Evolutionary conservation across 1,140 invertebrate species (phyloP), one percentile per base, ranked within the genome.

Genomic region (Drosophila ironensis): DNA sequence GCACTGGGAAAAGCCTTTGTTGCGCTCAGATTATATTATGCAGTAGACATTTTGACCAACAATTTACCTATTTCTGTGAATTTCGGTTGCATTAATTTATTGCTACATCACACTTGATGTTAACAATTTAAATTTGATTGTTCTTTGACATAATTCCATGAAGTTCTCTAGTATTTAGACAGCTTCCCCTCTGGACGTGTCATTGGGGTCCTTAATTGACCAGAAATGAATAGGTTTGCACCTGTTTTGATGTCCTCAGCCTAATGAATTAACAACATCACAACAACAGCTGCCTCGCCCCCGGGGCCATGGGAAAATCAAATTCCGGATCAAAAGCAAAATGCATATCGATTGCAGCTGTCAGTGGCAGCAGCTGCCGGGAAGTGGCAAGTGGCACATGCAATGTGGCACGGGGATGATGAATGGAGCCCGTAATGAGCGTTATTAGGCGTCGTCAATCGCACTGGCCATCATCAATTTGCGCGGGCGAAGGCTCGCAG

Each of bases 391-490:
- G 25, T 44, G 40, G 20, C 59, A 40, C 14, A 27, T 45, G 28
- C 12, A 9, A 38, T 16, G 47, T 50, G 35, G n/a, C 37, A 52
- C 7, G 7, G 24, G 16, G 33, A 63, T 75, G 64, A 71, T 80
- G 52, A 80, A 81, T 67, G 76, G 38, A 27, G 56, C 60, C 11
- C 64, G 64, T 81, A 81, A 81, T 81, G 60, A 75, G 67, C 22
- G 59, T 52, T 54, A 81, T 81, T 81, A 75, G 67, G 20, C 44
- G 30, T 14, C 41, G 44, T 57, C 64, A 56, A 41, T 66, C 33
- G 25, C 64, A 67, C 19, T 53, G 48, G 52, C 24, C 40, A 51
- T 71, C 67, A 60, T 71, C 67, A 60, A 70, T 71, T 51, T 59
- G 53, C 33, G 37, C 42, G 60, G 42, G 30, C 53, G 54, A 61